Conservation (phyloP, 2,797 vertebrate species). For the Sebastes diaconus region DNA sequence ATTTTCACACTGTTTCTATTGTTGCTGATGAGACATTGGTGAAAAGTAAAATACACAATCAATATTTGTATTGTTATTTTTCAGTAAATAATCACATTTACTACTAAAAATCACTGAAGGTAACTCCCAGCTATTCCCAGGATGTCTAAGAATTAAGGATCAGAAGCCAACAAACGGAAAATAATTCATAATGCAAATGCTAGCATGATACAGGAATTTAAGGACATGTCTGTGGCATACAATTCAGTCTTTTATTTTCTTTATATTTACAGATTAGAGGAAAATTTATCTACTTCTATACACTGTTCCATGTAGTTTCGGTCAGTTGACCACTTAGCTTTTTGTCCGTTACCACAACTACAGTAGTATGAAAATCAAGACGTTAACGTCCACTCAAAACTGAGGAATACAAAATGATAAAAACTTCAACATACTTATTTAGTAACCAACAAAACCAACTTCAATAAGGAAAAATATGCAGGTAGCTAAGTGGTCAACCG, state of each 20-base stretch:
- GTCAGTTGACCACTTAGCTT: slow-evolving; percentile 84
- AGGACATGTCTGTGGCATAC: slow-evolving; percentile 76
- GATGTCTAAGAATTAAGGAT: slow-evolving; percentile 60
- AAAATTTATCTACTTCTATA: slow-evolving; percentile 87
- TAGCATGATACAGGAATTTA: slow-evolving; percentile 75
- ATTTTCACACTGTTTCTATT: slow-evolving; percentile 26
- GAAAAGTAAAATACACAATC: slow-evolving; percentile 43
- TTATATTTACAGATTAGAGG: slow-evolving; percentile 92
- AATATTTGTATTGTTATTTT: slow-evolving; percentile 37
- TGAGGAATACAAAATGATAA: slow-evolving; percentile 65
- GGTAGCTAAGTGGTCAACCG: slow-evolving; percentile 83
- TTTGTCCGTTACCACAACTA: slow-evolving; percentile 73
- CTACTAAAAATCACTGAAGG: slow-evolving; percentile 53
- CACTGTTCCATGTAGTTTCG: slow-evolving; percentile 84
- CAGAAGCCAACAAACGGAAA: slow-evolving; percentile 50
- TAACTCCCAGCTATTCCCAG: slow-evolving; percentile 44
- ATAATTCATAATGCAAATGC: slow-evolving; percentile 67
- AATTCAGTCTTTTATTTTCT: slow-evolving; percentile 86
- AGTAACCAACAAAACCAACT: slow-evolving; percentile 69
- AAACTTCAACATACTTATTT: slow-evolving; percentile 70
- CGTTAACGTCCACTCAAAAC: slow-evolving; percentile 66
- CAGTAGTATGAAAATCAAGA: slow-evolving; percentile 77
- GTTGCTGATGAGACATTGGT: slow-evolving; percentile 23
- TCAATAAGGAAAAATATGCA: slow-evolving; percentile 69
- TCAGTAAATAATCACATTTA: slow-evolving; percentile 69